A percentile compares a stretch with the other conserved stretches of the same genome.
Evolutionary conservation across 2,113 vertebrate species (phyloP).

Genomic region (Melospiza melodia): DNA sequence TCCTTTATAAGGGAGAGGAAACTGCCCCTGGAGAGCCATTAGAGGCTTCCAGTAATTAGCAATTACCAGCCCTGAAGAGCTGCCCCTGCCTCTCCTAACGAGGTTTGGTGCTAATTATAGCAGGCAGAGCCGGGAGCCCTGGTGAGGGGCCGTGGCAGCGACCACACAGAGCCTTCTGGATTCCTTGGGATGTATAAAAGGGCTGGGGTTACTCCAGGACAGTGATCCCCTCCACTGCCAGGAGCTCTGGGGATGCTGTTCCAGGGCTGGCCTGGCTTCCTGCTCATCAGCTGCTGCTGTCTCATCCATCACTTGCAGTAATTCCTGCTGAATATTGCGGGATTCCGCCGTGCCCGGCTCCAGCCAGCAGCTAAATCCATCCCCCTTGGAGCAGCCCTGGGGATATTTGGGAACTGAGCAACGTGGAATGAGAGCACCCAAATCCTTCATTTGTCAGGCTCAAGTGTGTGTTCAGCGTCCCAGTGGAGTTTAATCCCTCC

Average conservation of each 20-base stretch:
- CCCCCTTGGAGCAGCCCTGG: background rate
- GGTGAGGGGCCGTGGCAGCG: background rate
- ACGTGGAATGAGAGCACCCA: rapidly evolving
- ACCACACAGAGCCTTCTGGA: background rate
- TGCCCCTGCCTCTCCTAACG: background rate
- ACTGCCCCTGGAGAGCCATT: background rate
- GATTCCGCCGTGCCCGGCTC: rapidly evolving
- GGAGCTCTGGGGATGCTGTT: background rate
- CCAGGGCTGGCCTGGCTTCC: background rate
- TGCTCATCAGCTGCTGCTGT: background rate
- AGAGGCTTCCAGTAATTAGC: background rate
- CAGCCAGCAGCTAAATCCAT: background rate
- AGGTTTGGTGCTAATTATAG: slow-evolving; percentile 35
- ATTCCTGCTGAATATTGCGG: background rate
- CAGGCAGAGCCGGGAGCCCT: background rate
- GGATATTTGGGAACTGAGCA: background rate
- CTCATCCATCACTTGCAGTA: background rate
- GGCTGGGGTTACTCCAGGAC: background rate
- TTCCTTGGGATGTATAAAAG: background rate
- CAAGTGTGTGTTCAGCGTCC: background rate
- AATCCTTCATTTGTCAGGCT: background rate
- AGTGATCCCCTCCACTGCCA: background rate
- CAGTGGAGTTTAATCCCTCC: rapidly evolving
- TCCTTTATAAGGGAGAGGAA: background rate
- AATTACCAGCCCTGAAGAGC: background rate